A percentile compares a stretch with the other conserved stretches of the same genome.
Evolutionary conservation across 2,797 vertebrate genomes (phyloP).

Genomic region (Manis pentadactyla): DNA sequence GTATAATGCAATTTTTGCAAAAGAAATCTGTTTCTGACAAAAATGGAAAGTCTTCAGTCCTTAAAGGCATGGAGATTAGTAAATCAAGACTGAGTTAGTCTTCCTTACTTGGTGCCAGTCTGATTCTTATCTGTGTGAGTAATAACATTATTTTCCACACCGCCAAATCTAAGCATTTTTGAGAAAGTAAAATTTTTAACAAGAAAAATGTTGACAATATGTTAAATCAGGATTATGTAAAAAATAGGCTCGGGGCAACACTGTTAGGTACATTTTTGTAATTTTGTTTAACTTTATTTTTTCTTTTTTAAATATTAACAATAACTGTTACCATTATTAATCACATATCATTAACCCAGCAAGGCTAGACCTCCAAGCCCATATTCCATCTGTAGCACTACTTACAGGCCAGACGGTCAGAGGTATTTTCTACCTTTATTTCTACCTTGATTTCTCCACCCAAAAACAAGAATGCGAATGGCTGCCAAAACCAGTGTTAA

Average conservation of each 20-base stretch:
- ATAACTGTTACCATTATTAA: not conserved
- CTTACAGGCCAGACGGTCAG: not conserved
- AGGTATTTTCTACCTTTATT: not conserved
- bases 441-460: not conserved
- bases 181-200: not conserved
- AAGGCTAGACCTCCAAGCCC: not conserved
- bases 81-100: slow-evolving; percentile 5
- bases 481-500: not conserved
- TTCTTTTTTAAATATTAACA: not conserved
- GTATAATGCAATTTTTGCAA: not conserved
- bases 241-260: not conserved
- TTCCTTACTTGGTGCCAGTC: not conserved
- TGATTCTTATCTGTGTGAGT: not conserved
- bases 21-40: not conserved
- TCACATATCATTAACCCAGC: not conserved
- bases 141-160: slow-evolving; percentile 34
- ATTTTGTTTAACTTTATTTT: not conserved
- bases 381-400: not conserved
- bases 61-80: not conserved
- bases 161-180: not conserved
- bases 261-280: not conserved
- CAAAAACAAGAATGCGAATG: not conserved
- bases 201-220: slow-evolving; percentile 25
- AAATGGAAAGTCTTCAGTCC: not conserved
- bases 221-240: not conserved